These are phyloP conservation scores for Cheirogaleus medius DNA, from an alignment of 2,113 vertebrate species.

Conservation along the genomic window DNA sequence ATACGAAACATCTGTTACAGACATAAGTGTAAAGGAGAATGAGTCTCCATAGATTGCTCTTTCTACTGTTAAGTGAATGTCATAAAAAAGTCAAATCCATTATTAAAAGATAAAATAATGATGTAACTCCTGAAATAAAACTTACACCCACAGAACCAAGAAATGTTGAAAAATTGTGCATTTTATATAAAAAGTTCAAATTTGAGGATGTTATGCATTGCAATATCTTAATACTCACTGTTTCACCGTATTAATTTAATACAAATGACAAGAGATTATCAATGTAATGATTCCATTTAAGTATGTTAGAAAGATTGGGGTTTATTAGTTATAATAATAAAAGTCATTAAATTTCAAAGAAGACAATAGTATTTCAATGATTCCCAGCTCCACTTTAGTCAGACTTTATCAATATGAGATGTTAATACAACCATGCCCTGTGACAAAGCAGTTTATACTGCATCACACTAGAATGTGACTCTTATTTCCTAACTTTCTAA, in stretches of 20 bases:
- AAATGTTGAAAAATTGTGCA: not conserved
- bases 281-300: not conserved
- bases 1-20: conserved; percentile 45
- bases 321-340: not conserved
- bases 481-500: not conserved
- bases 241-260: not conserved
- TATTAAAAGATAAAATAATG: conserved; percentile 54
- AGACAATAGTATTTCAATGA: not conserved
- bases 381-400: not conserved
- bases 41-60: not conserved
- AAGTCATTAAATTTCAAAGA: not conserved
- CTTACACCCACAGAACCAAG: not conserved
- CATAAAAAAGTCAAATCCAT: conserved; percentile 56
- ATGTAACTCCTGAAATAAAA: conserved; percentile 11
- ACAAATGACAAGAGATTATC: not conserved
- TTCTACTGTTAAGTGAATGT: conserved; percentile 59
- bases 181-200: not conserved
- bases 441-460: not conserved
- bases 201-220: not conserved
- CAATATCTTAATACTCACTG: not conserved
- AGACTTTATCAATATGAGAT: not conserved
- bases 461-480: not conserved
- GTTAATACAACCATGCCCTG: not conserved
- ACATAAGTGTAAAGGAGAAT: conserved; percentile 55
- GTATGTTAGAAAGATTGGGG: not conserved